Evolutionary conservation across 2,888 invertebrate genomes (phyloP).

Genomic region (Leucophenga montana): DNA sequence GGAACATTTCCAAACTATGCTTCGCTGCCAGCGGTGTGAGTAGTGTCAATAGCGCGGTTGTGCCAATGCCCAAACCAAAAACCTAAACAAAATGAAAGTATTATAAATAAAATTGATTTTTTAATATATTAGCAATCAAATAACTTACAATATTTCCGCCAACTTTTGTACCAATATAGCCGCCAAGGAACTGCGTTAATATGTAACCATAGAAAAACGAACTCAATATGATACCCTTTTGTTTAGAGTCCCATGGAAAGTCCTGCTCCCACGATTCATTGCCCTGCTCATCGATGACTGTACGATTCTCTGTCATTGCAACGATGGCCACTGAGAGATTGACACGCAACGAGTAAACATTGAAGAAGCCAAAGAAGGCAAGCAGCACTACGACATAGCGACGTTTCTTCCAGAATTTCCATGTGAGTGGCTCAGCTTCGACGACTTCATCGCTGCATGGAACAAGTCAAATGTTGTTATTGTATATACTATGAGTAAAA

Average conservation of each 20-base stretch:
- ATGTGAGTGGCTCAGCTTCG: conserved; percentile 73
- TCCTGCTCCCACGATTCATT: conserved; percentile 79
- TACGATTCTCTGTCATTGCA: conserved; percentile 87
- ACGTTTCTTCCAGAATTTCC: conserved; percentile 84
- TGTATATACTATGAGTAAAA: too few species aligned
- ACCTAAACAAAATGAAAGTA: conserved; percentile 72
- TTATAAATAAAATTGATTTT: neutral
- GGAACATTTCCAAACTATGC: conserved; percentile 80
- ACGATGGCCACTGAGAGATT: conserved; percentile 95
- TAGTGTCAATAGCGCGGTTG: conserved; percentile 85
- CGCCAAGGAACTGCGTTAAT: conserved; percentile 87
- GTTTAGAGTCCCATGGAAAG: conserved; percentile 86
- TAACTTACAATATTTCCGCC: conserved; percentile 83
- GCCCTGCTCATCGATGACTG: conserved; percentile 78
- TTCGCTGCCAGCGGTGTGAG: conserved; percentile 86
- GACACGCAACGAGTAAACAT: conserved; percentile 86
- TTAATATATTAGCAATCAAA: neutral
- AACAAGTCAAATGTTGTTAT: too few species aligned
- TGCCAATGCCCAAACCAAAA: conserved; percentile 84
- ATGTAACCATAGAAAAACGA: conserved; percentile 94
- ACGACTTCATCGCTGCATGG: conserved; percentile 62
- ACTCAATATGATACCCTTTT: conserved; percentile 85
- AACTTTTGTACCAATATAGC: conserved; percentile 86
- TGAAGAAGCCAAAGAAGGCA: conserved; percentile 88
- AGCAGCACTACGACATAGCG: conserved; percentile 83